These are phyloP conservation scores for Xestia c-nigrum DNA, from an alignment of 2,888 invertebrate species.

Conservation along the genomic window DNA sequence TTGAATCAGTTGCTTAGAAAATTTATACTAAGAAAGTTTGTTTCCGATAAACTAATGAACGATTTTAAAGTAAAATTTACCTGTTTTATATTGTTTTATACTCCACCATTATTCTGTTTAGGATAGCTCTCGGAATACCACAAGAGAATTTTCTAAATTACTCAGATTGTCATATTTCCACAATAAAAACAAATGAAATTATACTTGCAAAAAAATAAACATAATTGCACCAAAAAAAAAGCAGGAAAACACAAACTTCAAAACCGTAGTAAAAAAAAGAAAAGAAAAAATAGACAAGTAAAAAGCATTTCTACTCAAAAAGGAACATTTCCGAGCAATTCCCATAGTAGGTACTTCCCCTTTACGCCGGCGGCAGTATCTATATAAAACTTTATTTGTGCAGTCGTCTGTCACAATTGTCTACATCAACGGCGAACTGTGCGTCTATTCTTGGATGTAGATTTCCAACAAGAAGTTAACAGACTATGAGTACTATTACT, in stretches of 20 bases:
- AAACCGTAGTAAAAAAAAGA: constrained; percentile 30
- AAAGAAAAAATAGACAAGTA: constrained; percentile 33
- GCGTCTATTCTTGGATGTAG: constrained; percentile 70
- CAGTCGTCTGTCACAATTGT: constrained; percentile 72
- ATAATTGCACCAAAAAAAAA: constrained; percentile 34
- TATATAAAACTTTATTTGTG: constrained; percentile 74
- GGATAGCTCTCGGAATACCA: no score
- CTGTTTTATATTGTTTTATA: background rate
- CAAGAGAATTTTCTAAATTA: background rate
- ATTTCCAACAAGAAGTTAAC: constrained; percentile 53
- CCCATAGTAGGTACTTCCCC: constrained; percentile 64
- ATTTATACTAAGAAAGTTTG: background rate
- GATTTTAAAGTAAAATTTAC: background rate
- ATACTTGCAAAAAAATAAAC: constrained; percentile 27
- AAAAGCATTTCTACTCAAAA: constrained; percentile 46
- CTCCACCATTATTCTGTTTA: background rate
- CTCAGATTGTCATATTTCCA: background rate
- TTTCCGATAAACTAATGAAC: background rate
- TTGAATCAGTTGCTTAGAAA: background rate
- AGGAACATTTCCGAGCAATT: constrained; percentile 61
- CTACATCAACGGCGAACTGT: constrained; percentile 62
- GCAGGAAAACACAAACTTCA: constrained; percentile 22
- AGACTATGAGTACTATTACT: constrained; percentile 21
- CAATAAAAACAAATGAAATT: constrained; percentile 32
- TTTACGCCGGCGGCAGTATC: constrained; percentile 68